phyloP scores from a whole-genome alignment of 2,797 vertebrate genomes.

The Avahi laniger region DNA sequence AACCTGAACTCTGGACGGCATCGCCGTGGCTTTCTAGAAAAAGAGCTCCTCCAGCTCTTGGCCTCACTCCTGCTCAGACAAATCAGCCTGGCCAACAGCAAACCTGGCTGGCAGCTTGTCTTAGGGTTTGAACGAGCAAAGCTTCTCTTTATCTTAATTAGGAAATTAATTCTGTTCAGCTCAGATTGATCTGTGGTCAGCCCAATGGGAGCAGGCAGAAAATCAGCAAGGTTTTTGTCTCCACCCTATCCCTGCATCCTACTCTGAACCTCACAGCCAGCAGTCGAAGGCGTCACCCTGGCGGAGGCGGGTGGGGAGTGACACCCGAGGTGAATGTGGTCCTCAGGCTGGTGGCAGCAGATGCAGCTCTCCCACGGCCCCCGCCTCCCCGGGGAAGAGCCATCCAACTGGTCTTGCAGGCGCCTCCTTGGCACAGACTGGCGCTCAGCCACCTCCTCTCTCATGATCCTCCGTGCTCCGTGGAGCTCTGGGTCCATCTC shows the following conservation, averaged over 20 bases:
- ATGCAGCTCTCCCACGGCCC: background rate
- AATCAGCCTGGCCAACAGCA: background rate
- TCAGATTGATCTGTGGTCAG: background rate
- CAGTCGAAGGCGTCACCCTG: background rate
- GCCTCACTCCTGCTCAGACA: background rate
- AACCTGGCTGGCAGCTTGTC: background rate
- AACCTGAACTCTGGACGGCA: background rate
- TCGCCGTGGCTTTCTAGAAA: background rate
- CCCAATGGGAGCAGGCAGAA: background rate
- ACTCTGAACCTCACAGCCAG: background rate
- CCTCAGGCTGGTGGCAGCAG: background rate
- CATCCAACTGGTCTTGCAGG: constrained; percentile 58
- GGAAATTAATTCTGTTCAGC: constrained; percentile 15
- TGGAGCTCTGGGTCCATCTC: background rate
- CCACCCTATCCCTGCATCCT: background rate
- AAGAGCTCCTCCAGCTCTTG: background rate
- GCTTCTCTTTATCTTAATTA: constrained; percentile 23
- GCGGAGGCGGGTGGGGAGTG: background rate
- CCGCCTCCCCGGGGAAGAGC: background rate
- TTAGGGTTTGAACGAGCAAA: background rate
- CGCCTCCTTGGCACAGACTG: constrained; percentile 19
- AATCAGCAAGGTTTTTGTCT: background rate
- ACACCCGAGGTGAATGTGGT: background rate
- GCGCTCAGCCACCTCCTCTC: background rate
- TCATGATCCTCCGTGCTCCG: background rate